Evolutionary conservation across 1,140 invertebrate species (phyloP).

Genomic region (Globodera ellingtonae): DNA sequence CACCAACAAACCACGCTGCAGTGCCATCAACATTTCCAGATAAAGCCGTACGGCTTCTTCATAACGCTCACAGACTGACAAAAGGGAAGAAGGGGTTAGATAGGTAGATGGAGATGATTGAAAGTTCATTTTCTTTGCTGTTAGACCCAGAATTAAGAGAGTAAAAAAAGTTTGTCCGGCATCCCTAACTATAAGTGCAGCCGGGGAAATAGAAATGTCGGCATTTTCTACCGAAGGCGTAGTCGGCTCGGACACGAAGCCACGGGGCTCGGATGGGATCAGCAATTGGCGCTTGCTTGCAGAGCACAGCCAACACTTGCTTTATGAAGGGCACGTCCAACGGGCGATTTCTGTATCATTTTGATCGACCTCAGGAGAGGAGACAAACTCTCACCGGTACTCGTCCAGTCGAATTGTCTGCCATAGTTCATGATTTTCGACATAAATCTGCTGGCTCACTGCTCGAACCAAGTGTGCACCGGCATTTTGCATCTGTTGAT

Average conservation of each 20-base stretch:
- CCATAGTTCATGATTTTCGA: constrained; percentile 23
- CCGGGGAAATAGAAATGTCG: not conserved
- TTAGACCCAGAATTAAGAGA: too few species aligned
- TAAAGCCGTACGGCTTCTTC: constrained; percentile 23
- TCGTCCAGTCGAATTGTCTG: constrained; percentile 20
- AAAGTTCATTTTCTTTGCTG: too few species aligned
- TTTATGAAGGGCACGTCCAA: constrained; percentile 32
- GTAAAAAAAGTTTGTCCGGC: too few species aligned
- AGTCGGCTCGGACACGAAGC: constrained; percentile 34
- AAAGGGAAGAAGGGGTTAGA: not conserved
- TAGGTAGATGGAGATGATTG: not conserved
- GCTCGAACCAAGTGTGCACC: constrained; percentile 12
- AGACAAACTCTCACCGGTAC: constrained; percentile 5
- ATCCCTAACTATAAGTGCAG: too few species aligned
- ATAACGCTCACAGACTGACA: constrained; percentile 30
- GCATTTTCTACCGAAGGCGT: constrained; percentile 25
- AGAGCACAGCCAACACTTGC: constrained; percentile 34
- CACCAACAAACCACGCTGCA: constrained; percentile 23
- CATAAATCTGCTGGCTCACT: constrained; percentile 14
- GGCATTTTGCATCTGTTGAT: not conserved
- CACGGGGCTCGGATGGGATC: constrained; percentile 27
- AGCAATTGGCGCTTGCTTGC: constrained; percentile 29
- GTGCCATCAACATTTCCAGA: constrained; percentile 27
- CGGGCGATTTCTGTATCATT: not conserved
- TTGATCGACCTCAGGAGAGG: not conserved